Conservation (phyloP, 2,888 invertebrate species). For the Lasioglossum malachurum region DNA sequence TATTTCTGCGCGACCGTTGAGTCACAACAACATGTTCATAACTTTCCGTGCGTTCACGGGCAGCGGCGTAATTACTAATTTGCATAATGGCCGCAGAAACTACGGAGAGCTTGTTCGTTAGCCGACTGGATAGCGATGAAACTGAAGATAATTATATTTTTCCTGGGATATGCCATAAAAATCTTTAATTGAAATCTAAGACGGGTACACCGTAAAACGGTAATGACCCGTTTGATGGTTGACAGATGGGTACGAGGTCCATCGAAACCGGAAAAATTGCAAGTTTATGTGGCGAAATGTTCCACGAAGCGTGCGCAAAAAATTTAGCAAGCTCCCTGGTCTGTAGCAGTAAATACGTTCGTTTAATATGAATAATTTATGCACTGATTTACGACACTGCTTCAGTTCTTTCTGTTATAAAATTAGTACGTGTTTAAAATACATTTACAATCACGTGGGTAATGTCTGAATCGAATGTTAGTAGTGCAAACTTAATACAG, state of each 20-base stretch:
- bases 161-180: slow-evolving; percentile 24
- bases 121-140: slow-evolving; percentile 8
- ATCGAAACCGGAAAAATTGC: not conserved
- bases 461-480: not conserved
- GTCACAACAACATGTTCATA: slow-evolving; percentile 23
- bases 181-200: slow-evolving; percentile 47
- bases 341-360: not conserved
- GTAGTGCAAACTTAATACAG: not conserved
- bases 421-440: not conserved
- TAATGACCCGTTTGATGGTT: not conserved
- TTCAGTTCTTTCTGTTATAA: not conserved
- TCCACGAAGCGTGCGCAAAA: not conserved
- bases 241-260: not conserved
- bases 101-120: slow-evolving; percentile 31
- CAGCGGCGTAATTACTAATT: slow-evolving; percentile 71
- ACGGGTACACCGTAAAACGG: slow-evolving; percentile 11
- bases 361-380: not conserved
- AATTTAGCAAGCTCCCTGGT: not conserved
- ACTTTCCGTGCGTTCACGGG: slow-evolving; percentile 44
- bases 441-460: not conserved
- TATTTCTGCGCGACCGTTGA: slow-evolving; percentile 29
- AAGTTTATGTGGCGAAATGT: not conserved
- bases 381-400: not conserved
- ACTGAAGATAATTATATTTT: slow-evolving; percentile 34
- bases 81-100: slow-evolving; percentile 71